phyloP scores from a whole-genome alignment of 2,797 vertebrate species.

The Spondyliosoma cantharus region DNA sequence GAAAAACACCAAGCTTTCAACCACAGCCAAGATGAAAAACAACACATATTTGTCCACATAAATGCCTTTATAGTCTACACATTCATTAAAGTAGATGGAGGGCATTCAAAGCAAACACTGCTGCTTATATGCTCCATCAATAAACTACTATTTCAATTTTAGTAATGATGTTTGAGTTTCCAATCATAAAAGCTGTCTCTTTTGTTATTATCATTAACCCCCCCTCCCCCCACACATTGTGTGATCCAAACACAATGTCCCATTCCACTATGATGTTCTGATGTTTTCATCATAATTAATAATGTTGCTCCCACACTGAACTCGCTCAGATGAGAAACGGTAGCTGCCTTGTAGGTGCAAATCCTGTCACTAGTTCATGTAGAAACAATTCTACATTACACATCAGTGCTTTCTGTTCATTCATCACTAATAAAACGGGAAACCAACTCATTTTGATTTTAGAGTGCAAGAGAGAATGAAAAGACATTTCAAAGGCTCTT shows the following conservation, averaged over 20 bases:
- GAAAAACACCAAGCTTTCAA: not conserved
- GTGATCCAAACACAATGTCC: not conserved
- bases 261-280: not conserved
- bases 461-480: not conserved
- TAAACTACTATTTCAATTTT: conserved; percentile 6
- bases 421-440: conserved; percentile 3
- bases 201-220: not conserved
- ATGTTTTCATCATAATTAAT: conserved; percentile 18
- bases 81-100: not conserved
- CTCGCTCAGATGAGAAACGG: not conserved
- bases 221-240: not conserved
- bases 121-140: not conserved
- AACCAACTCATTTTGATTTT: not conserved
- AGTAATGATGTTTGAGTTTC: not conserved
- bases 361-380: not conserved
- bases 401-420: not conserved
- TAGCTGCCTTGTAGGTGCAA: not conserved
- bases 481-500: not conserved
- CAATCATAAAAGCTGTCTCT: conserved; percentile 1
- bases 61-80: not conserved
- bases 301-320: not conserved
- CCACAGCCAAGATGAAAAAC: not conserved
- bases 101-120: not conserved
- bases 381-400: not conserved
- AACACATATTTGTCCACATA: not conserved